Percentiles rank a stretch among this genome's conserved stretches.
Conservation (phyloP, 1,140 invertebrate species). For the Mycetomoellerius zeteki region DNA sequence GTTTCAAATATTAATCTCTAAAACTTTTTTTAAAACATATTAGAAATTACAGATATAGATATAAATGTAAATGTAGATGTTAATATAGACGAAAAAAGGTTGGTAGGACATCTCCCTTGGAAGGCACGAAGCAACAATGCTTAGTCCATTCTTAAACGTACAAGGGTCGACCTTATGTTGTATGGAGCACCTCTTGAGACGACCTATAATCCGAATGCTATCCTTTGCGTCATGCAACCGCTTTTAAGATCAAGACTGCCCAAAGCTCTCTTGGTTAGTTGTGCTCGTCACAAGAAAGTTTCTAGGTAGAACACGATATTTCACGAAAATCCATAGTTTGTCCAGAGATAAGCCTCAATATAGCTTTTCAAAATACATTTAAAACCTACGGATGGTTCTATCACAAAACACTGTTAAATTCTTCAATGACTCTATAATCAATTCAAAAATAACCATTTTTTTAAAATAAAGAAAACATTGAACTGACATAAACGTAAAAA, state of each 20-base stretch:
- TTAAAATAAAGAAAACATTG: not conserved
- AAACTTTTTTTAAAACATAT: not conserved
- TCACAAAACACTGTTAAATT: slow-evolving; percentile 6
- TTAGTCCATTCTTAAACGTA: slow-evolving; percentile 51
- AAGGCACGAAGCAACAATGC: slow-evolving; percentile 52
- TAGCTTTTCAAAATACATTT: not conserved
- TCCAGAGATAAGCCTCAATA: slow-evolving; percentile 13
- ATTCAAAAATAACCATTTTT: not conserved
- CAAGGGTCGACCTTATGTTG: slow-evolving; percentile 58
- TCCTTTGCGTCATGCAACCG: slow-evolving; percentile 49
- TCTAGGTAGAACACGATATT: not conserved
- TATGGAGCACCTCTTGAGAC: slow-evolving; percentile 70
- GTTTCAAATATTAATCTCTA: not conserved
- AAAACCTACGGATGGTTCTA: not conserved
- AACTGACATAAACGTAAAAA: not conserved
- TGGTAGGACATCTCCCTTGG: not conserved
- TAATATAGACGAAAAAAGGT: not conserved
- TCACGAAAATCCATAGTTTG: slow-evolving; percentile 10
- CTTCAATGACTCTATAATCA: not conserved
- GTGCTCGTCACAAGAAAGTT: slow-evolving; percentile 27
- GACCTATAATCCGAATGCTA: slow-evolving; percentile 63
- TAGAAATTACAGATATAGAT: not conserved
- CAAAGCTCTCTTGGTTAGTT: slow-evolving; percentile 20
- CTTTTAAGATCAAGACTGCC: slow-evolving; percentile 50
- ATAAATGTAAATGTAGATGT: not conserved